phyloP scores from a whole-genome alignment of 2,888 invertebrate genomes.

The Athrips mouffetella region DNA sequence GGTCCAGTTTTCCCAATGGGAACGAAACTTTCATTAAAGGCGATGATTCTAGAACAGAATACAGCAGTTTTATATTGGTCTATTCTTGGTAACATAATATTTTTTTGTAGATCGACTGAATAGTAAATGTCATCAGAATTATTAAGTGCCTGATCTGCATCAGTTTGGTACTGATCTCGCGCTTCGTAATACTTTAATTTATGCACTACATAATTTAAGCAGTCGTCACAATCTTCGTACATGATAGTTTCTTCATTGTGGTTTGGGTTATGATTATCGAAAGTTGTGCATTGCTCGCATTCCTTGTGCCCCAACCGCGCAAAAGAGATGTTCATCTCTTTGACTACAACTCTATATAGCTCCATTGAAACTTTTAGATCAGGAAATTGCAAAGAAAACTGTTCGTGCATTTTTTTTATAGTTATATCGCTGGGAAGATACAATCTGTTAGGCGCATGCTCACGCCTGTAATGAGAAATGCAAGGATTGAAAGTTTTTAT shows the following conservation, averaged over 20 bases:
- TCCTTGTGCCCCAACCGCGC: neutral
- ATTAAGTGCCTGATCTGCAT: neutral
- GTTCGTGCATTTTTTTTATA: neutral
- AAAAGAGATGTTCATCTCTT: neutral
- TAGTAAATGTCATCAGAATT: neutral
- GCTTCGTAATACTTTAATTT: constrained; percentile 12
- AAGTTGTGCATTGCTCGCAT: neutral
- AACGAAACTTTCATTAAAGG: constrained; percentile 26
- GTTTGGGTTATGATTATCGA: neutral
- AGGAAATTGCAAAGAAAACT: neutral
- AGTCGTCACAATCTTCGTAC: neutral
- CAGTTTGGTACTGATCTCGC: neutral
- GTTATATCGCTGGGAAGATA: constrained; percentile 18
- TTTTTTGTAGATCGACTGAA: constrained; percentile 24
- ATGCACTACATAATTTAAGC: neutral
- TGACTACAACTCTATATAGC: neutral
- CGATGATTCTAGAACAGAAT: constrained; percentile 25
- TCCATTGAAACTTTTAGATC: neutral
- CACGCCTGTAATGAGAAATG: constrained; percentile 16
- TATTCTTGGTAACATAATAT: constrained; percentile 26
- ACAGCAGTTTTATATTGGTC: constrained; percentile 24
- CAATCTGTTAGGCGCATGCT: constrained; percentile 13
- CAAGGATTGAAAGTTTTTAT: constrained; percentile 7
- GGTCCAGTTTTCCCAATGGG: constrained; percentile 14
- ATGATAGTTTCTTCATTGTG: neutral